Evolutionary conservation across 2,888 invertebrate species (phyloP), one percentile per base, ranked within the genome.

Genomic region (Pseudococcus viburni): DNA sequence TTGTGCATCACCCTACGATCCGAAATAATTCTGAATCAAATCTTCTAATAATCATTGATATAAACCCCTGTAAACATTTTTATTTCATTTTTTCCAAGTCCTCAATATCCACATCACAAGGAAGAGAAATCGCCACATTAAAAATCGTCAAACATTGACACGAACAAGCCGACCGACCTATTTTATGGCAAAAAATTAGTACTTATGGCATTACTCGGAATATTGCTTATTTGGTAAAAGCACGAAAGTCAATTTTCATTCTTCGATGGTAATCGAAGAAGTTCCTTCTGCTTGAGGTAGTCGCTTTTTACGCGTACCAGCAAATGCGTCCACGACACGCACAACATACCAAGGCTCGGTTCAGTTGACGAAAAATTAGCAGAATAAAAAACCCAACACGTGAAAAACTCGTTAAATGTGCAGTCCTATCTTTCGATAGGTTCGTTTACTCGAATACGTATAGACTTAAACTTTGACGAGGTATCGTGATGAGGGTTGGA

Each of bases 231-330:
- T 73, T 33, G 68, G 68, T 73, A 73, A 73, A 4, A 73, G 15
- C 68, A 73, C 68, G 68, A 73, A 73, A 73, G 68, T 73, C 68
- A 73, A 73, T 73, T 73, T 73, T 33, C 68, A 33, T 73, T 73
- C 68, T 73, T 73, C 33, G 26, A 73, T 15, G 68, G 68, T 73
- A 73, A 73, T 73, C 68, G 68, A 73, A 73, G 68, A 73, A 73
- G 68, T 73, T 73, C 68, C 68, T 26, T 12, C 11, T 11, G 12
- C 7, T 19, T 8, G 59, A 59, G 59, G 59, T 15, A 15, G 12
- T 73, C 26, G 68, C n/a, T 33, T 1, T 5, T 73, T 73, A 26
- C 15, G 68, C 68, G 33, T 73, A 33, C 26, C 1, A 33, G 26
- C 26, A 73, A 73, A 73, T 73, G 68, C 12, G 26, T 33, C 68